Evolutionary conservation across 2,113 vertebrate genomes (phyloP).

Genomic region (Bombycilla garrulus): DNA sequence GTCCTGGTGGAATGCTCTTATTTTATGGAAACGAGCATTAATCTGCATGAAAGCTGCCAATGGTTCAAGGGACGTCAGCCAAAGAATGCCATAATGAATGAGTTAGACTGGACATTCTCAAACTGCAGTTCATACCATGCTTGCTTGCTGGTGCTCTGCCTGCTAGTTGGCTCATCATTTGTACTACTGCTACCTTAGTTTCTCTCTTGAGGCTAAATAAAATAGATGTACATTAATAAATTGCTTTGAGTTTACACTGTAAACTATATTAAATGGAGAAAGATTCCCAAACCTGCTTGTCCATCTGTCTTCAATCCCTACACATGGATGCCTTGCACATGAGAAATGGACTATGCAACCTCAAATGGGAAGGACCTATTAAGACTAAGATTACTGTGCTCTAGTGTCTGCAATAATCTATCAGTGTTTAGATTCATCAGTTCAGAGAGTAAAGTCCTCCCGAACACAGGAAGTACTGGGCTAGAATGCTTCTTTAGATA

Average conservation of each 20-base stretch:
- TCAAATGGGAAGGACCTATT: not conserved
- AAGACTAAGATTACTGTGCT: not conserved
- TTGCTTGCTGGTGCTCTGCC: not conserved
- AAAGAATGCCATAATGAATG: not conserved
- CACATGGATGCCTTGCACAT: fast-evolving
- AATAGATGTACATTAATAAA: not conserved
- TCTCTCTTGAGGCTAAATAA: not conserved
- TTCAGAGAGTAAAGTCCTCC: not conserved
- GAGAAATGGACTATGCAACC: not conserved
- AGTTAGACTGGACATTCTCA: not conserved
- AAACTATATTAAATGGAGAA: not conserved
- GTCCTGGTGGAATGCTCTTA: not conserved
- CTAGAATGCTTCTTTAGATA: not conserved
- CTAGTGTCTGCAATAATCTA: not conserved
- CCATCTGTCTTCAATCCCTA: not conserved
- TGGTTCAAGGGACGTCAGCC: not conserved
- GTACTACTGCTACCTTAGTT: not conserved
- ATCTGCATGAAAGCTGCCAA: not conserved
- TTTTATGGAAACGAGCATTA: constrained; percentile 20
- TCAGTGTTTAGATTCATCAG: not conserved
- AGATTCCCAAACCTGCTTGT: not conserved
- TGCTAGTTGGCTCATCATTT: not conserved
- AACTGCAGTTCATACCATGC: not conserved
- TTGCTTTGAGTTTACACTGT: not conserved
- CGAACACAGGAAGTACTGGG: not conserved